Base-by-base conservation (phyloP, 2,888 invertebrate genomes). In the Perizoma flavofasciatum region DNA sequence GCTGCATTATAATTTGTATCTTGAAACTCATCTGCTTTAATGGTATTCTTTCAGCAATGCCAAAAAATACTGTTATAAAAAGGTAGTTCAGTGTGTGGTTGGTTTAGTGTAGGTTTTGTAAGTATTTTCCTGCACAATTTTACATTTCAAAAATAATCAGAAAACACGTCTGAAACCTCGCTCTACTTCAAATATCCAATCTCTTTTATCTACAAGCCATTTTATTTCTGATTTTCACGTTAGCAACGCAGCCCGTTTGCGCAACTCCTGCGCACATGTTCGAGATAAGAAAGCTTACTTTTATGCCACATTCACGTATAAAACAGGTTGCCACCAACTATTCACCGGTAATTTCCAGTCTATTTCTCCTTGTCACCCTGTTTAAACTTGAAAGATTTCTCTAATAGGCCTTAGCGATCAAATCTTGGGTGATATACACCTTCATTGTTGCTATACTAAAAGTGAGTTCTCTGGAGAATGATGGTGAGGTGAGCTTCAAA, bases 261-360 rank as follows among this genome's bases (percentile, higher is more conserved):
- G 87, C 87, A 89, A 90, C 81, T 72, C 80, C 68, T 57, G 66
- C 75, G 75, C 83, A 81, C 85, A 85, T 84, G 87, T 81, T 81
- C 70, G 74, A 86, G 90, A 90, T 89, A 91, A 90, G 90, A 90
- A 89, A 87, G 84, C 86, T 79, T 81, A 85, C 83, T 87, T 88
- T 88, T 89, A 54, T 32, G 43, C 56, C 48, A 9, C 45, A 41
- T 56, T 53, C 48, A 55, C 46, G 4, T 41, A 33, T n/a, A 32
- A 56, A 61, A 40, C 61, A 33, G 61, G 56, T 56, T 61, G 9
- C 5, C 6, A 34, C 10, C 34, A 6, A 5, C n/a, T 37, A 4
- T 8, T 8, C 3, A 6, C 37, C 32, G 10, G 40, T 40, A 33
- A 9, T 8, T 22, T 22, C 35, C 37, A 32, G 8, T 32, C n/a